Conservation (phyloP, 2,113 vertebrate species). For the Caracal caracal region DNA sequence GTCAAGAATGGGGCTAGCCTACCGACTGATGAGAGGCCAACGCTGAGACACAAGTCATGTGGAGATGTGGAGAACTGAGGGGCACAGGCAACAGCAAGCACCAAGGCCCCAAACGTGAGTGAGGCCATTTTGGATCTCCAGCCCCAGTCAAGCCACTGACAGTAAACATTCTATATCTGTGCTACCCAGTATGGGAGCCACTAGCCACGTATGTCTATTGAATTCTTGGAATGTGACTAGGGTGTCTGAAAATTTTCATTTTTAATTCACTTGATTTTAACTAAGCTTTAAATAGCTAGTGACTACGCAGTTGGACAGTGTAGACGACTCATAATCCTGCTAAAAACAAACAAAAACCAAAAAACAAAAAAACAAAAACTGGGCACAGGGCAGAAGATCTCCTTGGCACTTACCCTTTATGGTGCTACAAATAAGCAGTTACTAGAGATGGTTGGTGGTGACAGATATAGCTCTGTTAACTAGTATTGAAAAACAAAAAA, state of each 20-base stretch:
- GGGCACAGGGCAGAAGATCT: neutral
- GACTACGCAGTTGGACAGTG: neutral
- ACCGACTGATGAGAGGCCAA: neutral
- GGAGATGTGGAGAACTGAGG: neutral
- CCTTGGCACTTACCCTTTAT: neutral
- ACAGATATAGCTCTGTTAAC: neutral
- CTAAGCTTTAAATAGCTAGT: conserved; percentile 34
- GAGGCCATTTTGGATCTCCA: neutral
- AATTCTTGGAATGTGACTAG: neutral
- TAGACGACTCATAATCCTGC: neutral
- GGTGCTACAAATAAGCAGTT: neutral
- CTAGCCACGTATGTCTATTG: neutral
- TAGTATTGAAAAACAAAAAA: neutral
- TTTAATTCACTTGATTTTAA: conserved; percentile 46
- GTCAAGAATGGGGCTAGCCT: neutral
- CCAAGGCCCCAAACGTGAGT: neutral
- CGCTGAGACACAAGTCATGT: neutral
- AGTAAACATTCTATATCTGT: neutral
- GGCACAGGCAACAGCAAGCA: neutral
- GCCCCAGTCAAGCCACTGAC: neutral
- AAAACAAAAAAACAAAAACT: neutral
- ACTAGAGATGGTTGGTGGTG: neutral
- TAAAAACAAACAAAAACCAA: neutral
- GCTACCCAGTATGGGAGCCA: neutral
- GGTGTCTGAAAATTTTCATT: neutral